Evolutionary conservation across 2,113 vertebrate species (phyloP).

Genomic region (Philantomba maxwellii): DNA sequence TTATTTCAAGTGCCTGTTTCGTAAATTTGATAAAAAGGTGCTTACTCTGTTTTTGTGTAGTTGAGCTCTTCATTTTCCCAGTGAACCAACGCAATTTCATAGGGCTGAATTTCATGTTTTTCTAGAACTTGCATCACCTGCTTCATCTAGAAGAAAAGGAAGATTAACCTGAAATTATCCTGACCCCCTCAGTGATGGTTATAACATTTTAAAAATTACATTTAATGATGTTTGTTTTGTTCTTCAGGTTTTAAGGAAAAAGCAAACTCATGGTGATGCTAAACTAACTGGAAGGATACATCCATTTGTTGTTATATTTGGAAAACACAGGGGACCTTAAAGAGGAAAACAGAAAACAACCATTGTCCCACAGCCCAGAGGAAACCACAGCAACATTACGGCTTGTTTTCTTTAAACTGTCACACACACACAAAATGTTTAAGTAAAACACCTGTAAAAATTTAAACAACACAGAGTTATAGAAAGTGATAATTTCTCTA

Average conservation of each 20-base stretch:
- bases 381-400: not conserved
- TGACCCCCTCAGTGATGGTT: not conserved
- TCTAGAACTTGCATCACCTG: conserved; percentile 88
- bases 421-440: not conserved
- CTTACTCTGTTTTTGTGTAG: conserved; percentile 91
- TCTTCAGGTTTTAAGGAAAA: conserved; percentile 1
- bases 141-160: conserved; percentile 83
- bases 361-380: not conserved
- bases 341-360: not conserved
- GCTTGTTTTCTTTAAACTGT: not conserved
- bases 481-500: not conserved
- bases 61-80: conserved; percentile 99
- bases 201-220: not conserved
- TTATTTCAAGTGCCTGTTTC: not conserved
- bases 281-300: not conserved
- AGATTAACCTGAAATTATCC: not conserved
- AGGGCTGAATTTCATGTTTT: conserved; percentile 94
- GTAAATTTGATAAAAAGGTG: not conserved
- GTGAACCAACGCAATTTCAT: conserved; percentile 93
- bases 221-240: not conserved
- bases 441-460: not conserved
- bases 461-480: not conserved
- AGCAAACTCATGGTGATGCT: not conserved
- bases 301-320: not conserved
- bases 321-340: not conserved